A percentile compares a stretch with the other conserved stretches of the same genome.
Conservation (phyloP, 2,113 vertebrate species). For the Vimba vimba region DNA sequence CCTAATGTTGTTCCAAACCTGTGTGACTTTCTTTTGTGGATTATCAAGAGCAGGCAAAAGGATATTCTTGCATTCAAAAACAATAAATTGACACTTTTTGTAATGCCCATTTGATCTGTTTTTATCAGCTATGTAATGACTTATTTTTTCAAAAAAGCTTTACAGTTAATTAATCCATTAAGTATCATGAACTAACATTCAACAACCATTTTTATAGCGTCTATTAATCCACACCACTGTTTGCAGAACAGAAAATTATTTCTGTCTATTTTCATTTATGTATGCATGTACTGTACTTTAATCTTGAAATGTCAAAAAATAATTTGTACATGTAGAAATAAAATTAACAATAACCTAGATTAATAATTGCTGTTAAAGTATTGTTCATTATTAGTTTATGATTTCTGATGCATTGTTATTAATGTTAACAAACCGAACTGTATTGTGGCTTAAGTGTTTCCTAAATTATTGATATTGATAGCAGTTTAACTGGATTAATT, state of each 20-base stretch:
- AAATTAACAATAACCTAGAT: neutral
- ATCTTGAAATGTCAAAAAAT: neutral
- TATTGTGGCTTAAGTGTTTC: neutral
- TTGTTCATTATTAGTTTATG: neutral
- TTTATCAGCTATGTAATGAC: neutral
- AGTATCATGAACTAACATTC: neutral
- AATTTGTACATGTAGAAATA: neutral
- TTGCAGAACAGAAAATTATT: too few species aligned
- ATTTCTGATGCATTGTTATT: neutral
- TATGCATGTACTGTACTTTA: neutral
- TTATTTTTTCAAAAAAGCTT: neutral
- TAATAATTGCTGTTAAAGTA: neutral
- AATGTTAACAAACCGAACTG: constrained; percentile 1
- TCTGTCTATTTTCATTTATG: neutral
- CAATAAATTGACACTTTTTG: neutral
- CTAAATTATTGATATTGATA: constrained; percentile 2
- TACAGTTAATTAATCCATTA: neutral
- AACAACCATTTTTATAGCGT: neutral
- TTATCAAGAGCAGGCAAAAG: too few species aligned
- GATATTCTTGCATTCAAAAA: neutral
- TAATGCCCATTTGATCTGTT: neutral
- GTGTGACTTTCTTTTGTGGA: neutral
- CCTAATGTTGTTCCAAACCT: neutral
- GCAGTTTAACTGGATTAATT: neutral
- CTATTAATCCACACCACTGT: neutral